phyloP scores from a whole-genome alignment of 2,797 vertebrate genomes.

The Trichosurus vulpecula region DNA sequence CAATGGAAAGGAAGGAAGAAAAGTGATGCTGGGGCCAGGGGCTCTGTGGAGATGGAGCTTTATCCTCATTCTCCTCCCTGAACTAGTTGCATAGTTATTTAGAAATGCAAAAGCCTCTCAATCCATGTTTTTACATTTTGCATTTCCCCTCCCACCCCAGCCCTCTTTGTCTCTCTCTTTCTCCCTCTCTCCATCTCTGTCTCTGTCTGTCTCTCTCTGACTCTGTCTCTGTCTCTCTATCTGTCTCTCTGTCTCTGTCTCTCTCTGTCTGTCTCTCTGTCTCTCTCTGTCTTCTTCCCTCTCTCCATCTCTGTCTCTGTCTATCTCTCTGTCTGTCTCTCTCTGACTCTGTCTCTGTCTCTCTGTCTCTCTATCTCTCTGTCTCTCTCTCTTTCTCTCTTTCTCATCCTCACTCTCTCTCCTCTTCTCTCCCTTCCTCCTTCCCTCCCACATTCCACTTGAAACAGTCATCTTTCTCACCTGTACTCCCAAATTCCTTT shows the following conservation, averaged over 20 bases:
- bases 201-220: too few species aligned
- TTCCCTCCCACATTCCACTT: not conserved
- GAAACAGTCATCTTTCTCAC: conserved; percentile 55
- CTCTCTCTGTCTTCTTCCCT: too few species aligned
- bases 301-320: too few species aligned
- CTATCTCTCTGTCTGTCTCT: too few species aligned
- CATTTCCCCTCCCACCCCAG: not conserved
- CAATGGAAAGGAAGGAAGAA: not conserved
- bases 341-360: too few species aligned
- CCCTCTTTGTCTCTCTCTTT: not conserved
- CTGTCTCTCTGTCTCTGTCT: too few species aligned
- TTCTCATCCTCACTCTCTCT: not conserved
- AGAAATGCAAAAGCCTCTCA: not conserved
- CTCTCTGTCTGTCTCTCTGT: too few species aligned
- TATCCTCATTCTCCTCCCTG: not conserved
- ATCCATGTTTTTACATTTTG: not conserved
- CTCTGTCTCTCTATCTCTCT: too few species aligned
- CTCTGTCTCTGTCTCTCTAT: too few species aligned
- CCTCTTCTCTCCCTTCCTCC: not conserved
- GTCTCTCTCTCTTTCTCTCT: not conserved
- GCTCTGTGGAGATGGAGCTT: not conserved
- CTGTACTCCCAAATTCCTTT: conserved; percentile 74
- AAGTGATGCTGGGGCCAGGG: not conserved
- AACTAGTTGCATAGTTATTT: not conserved
- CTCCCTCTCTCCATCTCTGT: too few species aligned